phyloP scores from a whole-genome alignment of 2,113 vertebrate species.

The Atlantisia rogersi region DNA sequence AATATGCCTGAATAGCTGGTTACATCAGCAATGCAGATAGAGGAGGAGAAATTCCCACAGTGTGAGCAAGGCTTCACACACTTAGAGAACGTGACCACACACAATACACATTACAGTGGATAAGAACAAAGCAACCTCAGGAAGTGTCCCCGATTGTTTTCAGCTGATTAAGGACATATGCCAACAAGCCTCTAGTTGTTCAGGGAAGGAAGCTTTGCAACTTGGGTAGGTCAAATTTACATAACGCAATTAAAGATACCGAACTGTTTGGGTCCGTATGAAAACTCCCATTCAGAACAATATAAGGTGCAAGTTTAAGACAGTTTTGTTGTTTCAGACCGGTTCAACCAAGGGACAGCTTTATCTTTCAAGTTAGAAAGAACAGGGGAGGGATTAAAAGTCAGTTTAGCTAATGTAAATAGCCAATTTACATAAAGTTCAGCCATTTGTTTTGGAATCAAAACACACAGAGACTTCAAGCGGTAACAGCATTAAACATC shows the following conservation, averaged over 20 bases:
- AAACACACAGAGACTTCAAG: not conserved
- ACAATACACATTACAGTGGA: slow-evolving; percentile 21
- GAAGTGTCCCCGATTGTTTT: slow-evolving; percentile 52
- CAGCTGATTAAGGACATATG: slow-evolving; percentile 52
- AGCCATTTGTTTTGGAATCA: not conserved
- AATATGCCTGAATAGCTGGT: slow-evolving; percentile 39
- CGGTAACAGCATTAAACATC: not conserved
- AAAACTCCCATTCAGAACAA: not conserved
- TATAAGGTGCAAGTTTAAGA: not conserved
- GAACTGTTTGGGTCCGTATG: not conserved
- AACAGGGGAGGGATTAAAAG: not conserved
- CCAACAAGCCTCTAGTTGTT: slow-evolving; percentile 34
- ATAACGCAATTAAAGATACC: not conserved
- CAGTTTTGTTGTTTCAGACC: not conserved
- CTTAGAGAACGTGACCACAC: slow-evolving; percentile 48
- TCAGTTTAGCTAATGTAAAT: not conserved
- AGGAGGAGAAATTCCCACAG: slow-evolving; percentile 44
- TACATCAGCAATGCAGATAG: slow-evolving; percentile 54
- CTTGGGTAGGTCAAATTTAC: slow-evolving; percentile 29
- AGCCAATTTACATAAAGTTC: not conserved
- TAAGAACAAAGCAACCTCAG: slow-evolving; percentile 39
- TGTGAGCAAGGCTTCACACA: slow-evolving; percentile 16
- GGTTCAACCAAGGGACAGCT: slow-evolving; percentile 6
- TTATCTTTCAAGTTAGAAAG: not conserved
- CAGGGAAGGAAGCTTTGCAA: slow-evolving; percentile 16